Conservation (phyloP, 2,113 vertebrate species). For the Thomomys bottae region DNA sequence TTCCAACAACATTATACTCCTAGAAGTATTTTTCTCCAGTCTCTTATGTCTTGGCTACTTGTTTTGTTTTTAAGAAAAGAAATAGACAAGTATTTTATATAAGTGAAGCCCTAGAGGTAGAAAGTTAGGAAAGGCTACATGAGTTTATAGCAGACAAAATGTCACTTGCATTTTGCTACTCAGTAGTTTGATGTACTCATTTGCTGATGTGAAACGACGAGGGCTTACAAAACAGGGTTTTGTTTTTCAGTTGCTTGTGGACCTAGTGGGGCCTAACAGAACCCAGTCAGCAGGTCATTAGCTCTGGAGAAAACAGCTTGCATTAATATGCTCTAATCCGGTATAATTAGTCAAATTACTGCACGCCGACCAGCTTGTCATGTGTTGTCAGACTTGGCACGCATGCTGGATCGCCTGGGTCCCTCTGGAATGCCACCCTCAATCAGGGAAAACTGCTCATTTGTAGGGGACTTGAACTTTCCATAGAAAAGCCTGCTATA, state of each 20-base stretch:
- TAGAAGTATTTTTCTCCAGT: conserved; percentile 60
- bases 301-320: conserved; percentile 99
- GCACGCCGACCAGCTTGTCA: conserved; percentile 95
- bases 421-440: conserved; percentile 92
- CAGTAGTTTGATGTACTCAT: conserved; percentile 90
- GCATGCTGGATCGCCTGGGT: conserved; percentile 88
- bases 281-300: conserved; percentile 94
- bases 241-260: conserved; percentile 89
- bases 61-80: conserved; percentile 48
- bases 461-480: conserved; percentile 83
- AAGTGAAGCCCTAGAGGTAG: conserved; percentile 89
- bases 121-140: conserved; percentile 85
- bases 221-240: conserved; percentile 90
- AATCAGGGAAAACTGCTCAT: conserved; percentile 83
- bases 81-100: conserved; percentile 86
- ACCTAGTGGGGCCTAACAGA: conserved; percentile 88
- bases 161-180: conserved; percentile 89
- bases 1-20: not conserved
- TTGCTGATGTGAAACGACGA: conserved; percentile 91
- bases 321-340: conserved; percentile 99
- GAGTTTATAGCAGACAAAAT: conserved; percentile 86
- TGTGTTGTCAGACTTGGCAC: conserved; percentile 96
- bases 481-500: conserved; percentile 79
- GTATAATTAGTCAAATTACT: conserved; percentile 99
- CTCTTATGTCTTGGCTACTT: conserved; percentile 57